Percentiles rank a stretch among this genome's conserved stretches.
Evolutionary conservation across 2,888 invertebrate species (phyloP).

Genomic region (Embidobia sp.): DNA sequence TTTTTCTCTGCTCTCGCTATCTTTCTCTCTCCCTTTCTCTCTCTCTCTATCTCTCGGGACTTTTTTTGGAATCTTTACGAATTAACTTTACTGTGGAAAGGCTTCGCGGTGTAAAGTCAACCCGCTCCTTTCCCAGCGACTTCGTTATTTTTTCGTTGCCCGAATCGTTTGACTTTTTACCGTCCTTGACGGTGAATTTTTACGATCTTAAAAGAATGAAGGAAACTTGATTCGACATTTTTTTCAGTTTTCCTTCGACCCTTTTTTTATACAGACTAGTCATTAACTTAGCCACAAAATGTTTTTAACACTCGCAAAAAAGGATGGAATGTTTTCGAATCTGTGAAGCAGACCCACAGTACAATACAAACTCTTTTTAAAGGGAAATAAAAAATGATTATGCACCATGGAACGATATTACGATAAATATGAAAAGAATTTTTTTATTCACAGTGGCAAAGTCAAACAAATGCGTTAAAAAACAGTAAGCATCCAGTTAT

Average conservation of each 20-base stretch:
- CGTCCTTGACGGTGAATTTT: conserved; percentile 58
- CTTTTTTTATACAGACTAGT: conserved; percentile 67
- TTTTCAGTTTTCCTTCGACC: conserved; percentile 50
- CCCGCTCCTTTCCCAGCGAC: conserved; percentile 67
- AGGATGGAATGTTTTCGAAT: conserved; percentile 15
- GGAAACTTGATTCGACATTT: conserved; percentile 43
- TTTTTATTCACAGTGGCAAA: too few relatives aligned
- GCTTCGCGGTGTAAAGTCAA: conserved; percentile 77
- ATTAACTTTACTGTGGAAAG: conserved; percentile 76
- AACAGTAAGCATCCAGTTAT: too few relatives aligned
- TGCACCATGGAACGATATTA: too few relatives aligned
- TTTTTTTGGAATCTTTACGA: conserved; percentile 65
- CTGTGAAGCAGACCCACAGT: too few relatives aligned
- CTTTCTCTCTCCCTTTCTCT: too few relatives aligned
- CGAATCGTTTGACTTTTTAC: conserved; percentile 56
- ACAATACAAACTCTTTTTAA: too few relatives aligned
- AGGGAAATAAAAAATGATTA: background rate
- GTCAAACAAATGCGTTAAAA: too few relatives aligned
- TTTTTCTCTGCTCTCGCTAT: conserved; percentile 59
- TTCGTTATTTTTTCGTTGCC: conserved; percentile 49
- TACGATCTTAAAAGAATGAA: conserved; percentile 66
- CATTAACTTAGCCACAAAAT: conserved; percentile 25
- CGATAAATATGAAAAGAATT: too few relatives aligned
- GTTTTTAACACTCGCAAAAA: conserved; percentile 25
- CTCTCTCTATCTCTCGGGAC: conserved; percentile 44